Evolutionary conservation across 2,797 vertebrate genomes (phyloP).

Genomic region (Malacoraja senta): DNA sequence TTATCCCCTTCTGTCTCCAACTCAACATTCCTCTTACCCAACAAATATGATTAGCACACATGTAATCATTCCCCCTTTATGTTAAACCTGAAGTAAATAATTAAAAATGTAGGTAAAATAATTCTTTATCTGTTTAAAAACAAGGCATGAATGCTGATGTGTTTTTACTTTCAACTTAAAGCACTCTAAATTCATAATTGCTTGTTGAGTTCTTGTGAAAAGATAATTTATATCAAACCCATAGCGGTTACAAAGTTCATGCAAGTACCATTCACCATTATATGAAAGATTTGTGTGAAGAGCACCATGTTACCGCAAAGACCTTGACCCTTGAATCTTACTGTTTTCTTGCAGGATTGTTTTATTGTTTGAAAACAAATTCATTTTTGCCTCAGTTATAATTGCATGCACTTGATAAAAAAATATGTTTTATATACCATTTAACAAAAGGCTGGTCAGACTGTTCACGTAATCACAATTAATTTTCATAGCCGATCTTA

Average conservation of each 20-base stretch:
- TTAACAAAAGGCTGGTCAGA: background rate
- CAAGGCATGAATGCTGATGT: background rate
- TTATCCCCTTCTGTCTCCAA: background rate
- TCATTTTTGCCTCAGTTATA: background rate
- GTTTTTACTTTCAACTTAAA: background rate
- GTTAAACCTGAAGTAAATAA: background rate
- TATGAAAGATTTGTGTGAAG: slow-evolving; percentile 16
- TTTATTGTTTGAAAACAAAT: background rate
- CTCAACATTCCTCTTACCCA: background rate
- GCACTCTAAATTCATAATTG: background rate
- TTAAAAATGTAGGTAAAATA: background rate
- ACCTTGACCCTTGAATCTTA: background rate
- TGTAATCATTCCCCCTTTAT: background rate
- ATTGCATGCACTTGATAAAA: background rate
- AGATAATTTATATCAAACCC: background rate
- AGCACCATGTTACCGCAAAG: background rate
- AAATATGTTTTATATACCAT: background rate
- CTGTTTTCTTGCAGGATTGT: background rate
- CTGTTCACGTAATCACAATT: background rate
- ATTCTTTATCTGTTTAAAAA: background rate
- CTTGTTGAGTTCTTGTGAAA: background rate
- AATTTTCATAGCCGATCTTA: background rate
- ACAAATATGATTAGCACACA: background rate
- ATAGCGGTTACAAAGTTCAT: slow-evolving; percentile 14
- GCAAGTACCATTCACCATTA: background rate